phyloP scores from a whole-genome alignment of 1,140 invertebrate species.

The Agrypnia vestita region DNA sequence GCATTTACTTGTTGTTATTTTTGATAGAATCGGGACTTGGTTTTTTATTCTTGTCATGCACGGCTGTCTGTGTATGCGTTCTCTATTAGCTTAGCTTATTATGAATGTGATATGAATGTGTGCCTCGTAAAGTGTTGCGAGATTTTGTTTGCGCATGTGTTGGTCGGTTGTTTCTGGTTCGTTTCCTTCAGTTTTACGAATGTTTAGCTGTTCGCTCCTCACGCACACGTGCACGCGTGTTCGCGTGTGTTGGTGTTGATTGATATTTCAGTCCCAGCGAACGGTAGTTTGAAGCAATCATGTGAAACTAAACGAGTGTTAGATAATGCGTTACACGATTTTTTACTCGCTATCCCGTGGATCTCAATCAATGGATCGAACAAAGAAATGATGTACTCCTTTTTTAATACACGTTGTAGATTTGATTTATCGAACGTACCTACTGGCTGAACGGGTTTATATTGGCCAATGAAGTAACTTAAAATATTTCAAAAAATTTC shows the following conservation, averaged over 20 bases:
- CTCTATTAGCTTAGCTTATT: background rate
- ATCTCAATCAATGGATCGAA: background rate
- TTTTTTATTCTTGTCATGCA: background rate
- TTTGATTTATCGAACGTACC: no score
- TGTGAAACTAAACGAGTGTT: conserved; percentile 36
- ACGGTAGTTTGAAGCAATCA: conserved; percentile 26
- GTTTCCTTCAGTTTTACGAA: conserved; percentile 21
- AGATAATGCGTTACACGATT: conserved; percentile 34
- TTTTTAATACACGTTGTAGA: no score
- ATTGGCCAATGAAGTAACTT: no score
- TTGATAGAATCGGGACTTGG: no score
- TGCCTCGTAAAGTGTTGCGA: background rate
- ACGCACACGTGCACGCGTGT: background rate
- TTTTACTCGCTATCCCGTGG: background rate
- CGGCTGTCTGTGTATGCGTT: background rate
- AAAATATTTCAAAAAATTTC: no score
- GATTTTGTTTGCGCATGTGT: background rate
- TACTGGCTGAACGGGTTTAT: no score
- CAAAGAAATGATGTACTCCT: background rate
- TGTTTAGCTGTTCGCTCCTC: conserved; percentile 16
- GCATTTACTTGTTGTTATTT: no score
- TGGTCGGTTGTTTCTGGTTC: conserved; percentile 2
- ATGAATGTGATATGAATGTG: conserved; percentile 25
- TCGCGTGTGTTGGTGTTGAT: conserved; percentile 10
- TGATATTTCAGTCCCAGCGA: conserved; percentile 35